Conservation (phyloP, 2,113 vertebrate species). For the Phalacrocorax aristotelis region DNA sequence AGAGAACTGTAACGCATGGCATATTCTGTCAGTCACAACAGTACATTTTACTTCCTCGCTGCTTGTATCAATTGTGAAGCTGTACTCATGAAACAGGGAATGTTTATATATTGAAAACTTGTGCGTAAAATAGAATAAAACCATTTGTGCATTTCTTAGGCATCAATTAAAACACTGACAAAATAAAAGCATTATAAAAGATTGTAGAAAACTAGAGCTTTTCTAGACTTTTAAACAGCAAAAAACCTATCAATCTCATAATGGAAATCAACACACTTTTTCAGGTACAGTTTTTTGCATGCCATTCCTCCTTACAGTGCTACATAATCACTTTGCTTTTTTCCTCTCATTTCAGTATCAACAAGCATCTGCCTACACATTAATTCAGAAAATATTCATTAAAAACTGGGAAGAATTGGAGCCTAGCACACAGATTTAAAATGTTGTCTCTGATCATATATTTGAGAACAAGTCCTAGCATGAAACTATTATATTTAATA, state of each 20-base stretch:
- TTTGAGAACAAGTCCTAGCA: slow-evolving; percentile 34
- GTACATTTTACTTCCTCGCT: background rate
- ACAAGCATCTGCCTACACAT: slow-evolving; percentile 17
- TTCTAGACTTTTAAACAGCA: background rate
- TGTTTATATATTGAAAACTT: background rate
- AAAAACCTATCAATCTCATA: background rate
- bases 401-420: slow-evolving; percentile 12
- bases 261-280: background rate
- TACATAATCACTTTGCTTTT: background rate
- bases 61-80: background rate
- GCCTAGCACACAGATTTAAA: slow-evolving; percentile 11
- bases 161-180: background rate
- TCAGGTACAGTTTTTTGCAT: background rate
- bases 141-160: background rate
- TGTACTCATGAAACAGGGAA: background rate
- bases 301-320: background rate
- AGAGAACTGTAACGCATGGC: background rate
- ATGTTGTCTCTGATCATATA: background rate
- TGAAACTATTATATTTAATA: background rate
- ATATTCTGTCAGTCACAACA: background rate
- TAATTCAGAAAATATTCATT: slow-evolving; percentile 27
- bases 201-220: background rate
- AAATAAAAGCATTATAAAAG: slow-evolving; percentile 27
- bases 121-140: background rate
- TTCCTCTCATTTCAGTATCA: slow-evolving; percentile 12